Evolutionary conservation across 2,888 invertebrate species (phyloP).

Genomic region (Xestia c-nigrum): DNA sequence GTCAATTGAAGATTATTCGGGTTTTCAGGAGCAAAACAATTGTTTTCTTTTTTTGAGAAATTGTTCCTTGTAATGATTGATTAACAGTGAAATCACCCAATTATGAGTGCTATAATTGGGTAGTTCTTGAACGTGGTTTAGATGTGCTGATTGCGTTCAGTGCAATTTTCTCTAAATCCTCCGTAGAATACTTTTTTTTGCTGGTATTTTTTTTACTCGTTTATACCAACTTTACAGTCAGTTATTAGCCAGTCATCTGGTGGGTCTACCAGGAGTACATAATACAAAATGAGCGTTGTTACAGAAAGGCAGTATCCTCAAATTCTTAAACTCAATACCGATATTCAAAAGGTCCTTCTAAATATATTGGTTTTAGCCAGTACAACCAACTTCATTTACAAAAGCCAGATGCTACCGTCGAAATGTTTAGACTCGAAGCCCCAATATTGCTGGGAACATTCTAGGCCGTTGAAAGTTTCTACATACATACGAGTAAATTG

Average conservation of each 20-base stretch:
- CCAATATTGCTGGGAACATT: constrained; percentile 13
- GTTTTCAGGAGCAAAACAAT: not conserved
- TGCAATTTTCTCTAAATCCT: not conserved
- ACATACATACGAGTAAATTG: not conserved
- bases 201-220: not conserved
- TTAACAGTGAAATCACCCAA: not conserved
- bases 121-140: too few relatives aligned
- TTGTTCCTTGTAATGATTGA: not conserved
- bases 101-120: not conserved
- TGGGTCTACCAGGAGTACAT: not conserved
- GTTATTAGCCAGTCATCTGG: not conserved
- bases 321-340: not conserved
- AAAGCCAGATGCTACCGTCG: constrained; percentile 46
- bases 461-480: constrained; percentile 18
- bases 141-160: not conserved
- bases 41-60: not conserved
- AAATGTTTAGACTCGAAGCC: constrained; percentile 36
- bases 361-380: constrained; percentile 23
- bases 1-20: not conserved
- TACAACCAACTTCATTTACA: constrained; percentile 41
- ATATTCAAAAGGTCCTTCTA: not conserved
- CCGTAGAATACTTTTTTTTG: not conserved
- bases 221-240: not conserved
- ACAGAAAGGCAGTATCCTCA: not conserved
- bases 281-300: not conserved